phyloP scores from a whole-genome alignment of 2,113 vertebrate genomes.

The Dasyornis broadbenti region DNA sequence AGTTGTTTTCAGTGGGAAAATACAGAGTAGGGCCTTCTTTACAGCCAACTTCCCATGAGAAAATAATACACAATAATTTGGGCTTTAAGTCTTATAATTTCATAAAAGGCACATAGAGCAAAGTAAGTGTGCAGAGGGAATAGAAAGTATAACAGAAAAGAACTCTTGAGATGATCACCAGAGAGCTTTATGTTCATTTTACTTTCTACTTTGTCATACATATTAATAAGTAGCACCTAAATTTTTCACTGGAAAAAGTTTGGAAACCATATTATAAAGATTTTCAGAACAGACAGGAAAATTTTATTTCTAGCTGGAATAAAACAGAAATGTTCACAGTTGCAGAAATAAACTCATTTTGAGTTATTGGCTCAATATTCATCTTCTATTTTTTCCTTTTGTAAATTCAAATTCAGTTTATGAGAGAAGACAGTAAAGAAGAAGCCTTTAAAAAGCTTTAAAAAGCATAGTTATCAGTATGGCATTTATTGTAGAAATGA shows the following conservation, averaged over 20 bases:
- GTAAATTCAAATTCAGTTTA: background rate
- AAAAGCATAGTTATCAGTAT: background rate
- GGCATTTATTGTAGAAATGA: background rate
- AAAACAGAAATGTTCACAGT: background rate
- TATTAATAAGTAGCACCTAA: background rate
- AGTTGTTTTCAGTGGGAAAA: background rate
- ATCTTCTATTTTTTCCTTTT: background rate
- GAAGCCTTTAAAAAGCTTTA: background rate
- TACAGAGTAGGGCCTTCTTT: background rate
- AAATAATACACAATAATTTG: background rate
- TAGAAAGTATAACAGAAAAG: background rate
- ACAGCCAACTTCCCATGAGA: background rate
- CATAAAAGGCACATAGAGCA: background rate
- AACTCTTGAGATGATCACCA: background rate
- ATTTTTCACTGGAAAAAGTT: background rate
- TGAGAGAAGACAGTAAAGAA: background rate
- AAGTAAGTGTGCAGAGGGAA: background rate
- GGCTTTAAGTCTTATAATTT: background rate
- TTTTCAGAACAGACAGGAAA: background rate
- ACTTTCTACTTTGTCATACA: background rate
- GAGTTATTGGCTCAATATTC: background rate
- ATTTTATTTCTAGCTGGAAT: background rate
- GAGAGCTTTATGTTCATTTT: background rate
- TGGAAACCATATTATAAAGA: background rate
- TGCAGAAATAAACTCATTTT: background rate